Evolutionary conservation across 1,140 invertebrate genomes (phyloP).

Genomic region (Forficula auricularia): DNA sequence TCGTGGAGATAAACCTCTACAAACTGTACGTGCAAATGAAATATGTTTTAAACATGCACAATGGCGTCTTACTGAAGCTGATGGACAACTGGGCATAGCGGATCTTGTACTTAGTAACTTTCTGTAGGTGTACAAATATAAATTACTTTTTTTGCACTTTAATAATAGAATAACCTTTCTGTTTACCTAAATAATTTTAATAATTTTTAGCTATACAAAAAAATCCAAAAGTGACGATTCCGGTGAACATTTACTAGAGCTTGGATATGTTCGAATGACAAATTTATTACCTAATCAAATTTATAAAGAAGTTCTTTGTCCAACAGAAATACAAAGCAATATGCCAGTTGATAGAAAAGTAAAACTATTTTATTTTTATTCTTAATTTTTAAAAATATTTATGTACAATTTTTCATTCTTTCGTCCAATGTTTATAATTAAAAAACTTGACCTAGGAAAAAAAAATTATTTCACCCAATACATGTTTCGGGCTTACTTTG

Average conservation of each 20-base stretch:
- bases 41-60: conserved; percentile 98
- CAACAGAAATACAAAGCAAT: conserved; percentile 70
- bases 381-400: not conserved
- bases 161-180: too few relatives aligned
- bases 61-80: conserved; percentile 91
- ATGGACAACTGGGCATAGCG: conserved; percentile 92
- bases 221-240: conserved; percentile 92
- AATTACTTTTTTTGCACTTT: not conserved
- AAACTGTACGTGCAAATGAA: conserved; percentile 76
- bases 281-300: conserved; percentile 88
- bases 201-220: conserved; percentile 62
- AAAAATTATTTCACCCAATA: not conserved
- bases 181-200: conserved; percentile 1
- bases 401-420: too few relatives aligned
- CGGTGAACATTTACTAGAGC: conserved; percentile 87
- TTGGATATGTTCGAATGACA: conserved; percentile 91
- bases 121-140: conserved; percentile 38
- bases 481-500: too few relatives aligned
- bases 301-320: conserved; percentile 81
- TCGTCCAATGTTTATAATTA: not conserved
- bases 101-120: conserved; percentile 93
- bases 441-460: not conserved
- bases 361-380: conserved; percentile 1
- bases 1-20: conserved; percentile 43
- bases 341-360: conserved; percentile 71